Percentiles rank a stretch among this genome's conserved stretches.
Conservation (phyloP, 2,888 invertebrate genomes). For the Polymixis flavicincta region DNA sequence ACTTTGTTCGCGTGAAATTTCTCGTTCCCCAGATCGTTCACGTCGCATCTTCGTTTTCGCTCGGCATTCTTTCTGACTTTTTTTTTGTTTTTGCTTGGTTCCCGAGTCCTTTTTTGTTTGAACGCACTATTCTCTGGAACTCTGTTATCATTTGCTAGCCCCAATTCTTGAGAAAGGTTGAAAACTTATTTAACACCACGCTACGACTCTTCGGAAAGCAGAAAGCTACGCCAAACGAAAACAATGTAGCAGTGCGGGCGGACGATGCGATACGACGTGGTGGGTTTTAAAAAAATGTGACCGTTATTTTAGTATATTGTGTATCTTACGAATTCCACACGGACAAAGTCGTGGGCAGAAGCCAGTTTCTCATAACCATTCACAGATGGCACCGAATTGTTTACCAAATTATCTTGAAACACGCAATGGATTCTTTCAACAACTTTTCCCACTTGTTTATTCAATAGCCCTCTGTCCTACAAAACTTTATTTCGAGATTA, state of each 20-base stretch:
- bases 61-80: too few species aligned
- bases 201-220: neutral
- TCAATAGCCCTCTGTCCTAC: conserved; percentile 25
- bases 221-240: neutral
- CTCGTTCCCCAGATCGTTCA: too few species aligned
- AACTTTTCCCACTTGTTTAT: conserved; percentile 53
- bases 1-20: too few species aligned
- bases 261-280: neutral
- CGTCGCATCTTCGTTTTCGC: too few species aligned
- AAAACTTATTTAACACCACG: neutral
- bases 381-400: conserved; percentile 38
- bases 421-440: conserved; percentile 18
- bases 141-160: neutral
- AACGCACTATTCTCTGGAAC: neutral
- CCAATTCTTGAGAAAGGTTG: neutral
- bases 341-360: neutral
- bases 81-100: too few species aligned
- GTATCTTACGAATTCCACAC: neutral
- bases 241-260: neutral
- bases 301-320: neutral
- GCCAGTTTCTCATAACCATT: conserved; percentile 14
- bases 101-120: neutral
- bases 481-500: conserved; percentile 48
- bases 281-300: neutral
- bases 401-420: conserved; percentile 44